phyloP scores from a whole-genome alignment of 2,888 invertebrate genomes.

The Dolichomitus sp. region DNA sequence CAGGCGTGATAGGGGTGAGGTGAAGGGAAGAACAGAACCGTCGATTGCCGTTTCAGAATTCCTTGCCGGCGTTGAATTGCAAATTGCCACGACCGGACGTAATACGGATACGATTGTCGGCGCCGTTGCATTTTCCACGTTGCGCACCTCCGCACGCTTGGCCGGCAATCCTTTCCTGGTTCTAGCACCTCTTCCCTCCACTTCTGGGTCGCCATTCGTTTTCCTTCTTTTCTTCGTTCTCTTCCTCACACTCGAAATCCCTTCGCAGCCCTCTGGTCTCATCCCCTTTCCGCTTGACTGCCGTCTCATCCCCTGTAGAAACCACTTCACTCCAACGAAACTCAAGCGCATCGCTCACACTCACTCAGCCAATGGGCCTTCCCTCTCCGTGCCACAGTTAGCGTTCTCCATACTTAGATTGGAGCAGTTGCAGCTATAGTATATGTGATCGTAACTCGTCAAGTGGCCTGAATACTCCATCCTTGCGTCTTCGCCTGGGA shows the following conservation, averaged over 20 bases:
- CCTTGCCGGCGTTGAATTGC: slow-evolving; percentile 69
- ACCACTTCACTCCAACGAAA: slow-evolving; percentile 38
- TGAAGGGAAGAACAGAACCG: slow-evolving; percentile 57
- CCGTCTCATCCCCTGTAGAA: slow-evolving; percentile 4
- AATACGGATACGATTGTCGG: slow-evolving; percentile 71
- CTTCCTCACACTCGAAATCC: slow-evolving; percentile 8
- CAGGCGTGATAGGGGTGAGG: neutral
- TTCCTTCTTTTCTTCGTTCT: slow-evolving; percentile 50
- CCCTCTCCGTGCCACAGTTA: neutral
- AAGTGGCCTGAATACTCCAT: slow-evolving; percentile 38
- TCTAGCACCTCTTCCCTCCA: neutral
- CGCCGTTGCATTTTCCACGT: slow-evolving; percentile 55
- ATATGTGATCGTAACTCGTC: slow-evolving; percentile 36
- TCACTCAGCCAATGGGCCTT: slow-evolving; percentile 21
- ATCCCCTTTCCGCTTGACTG: slow-evolving; percentile 14
- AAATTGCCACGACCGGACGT: slow-evolving; percentile 70
- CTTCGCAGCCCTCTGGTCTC: slow-evolving; percentile 23
- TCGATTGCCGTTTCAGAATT: slow-evolving; percentile 68
- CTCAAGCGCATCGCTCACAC: slow-evolving; percentile 43
- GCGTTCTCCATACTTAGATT: slow-evolving; percentile 27
- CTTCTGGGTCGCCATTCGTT: slow-evolving; percentile 43
- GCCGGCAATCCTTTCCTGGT: slow-evolving; percentile 16
- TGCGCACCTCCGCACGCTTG: slow-evolving; percentile 38
- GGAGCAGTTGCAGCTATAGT: slow-evolving; percentile 31
- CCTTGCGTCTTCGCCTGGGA: neutral